Evolutionary conservation across 2,888 invertebrate genomes (phyloP), one percentile per base, ranked within the genome.

Genomic region (Andricus curvator): DNA sequence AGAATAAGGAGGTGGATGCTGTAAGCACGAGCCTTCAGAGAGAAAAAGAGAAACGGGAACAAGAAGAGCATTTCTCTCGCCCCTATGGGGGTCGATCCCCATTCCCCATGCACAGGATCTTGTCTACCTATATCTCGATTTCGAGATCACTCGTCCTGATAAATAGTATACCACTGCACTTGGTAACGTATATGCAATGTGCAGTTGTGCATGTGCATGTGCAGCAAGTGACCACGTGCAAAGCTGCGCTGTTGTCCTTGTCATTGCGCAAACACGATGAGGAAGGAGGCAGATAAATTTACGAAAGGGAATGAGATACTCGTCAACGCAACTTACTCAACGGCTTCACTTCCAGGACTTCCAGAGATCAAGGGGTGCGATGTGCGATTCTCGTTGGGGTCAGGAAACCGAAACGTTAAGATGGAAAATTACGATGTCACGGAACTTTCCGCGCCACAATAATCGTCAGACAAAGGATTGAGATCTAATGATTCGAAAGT

Each of bases 1-100:
- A 68, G 44, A 68, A 22, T n/a, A 60, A 80, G 82, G 78, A 37
- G 37, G 8, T 81, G 78, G 80, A 82, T 84, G 66, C 81, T 78
- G 68, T 77, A 78, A 37, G 37, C 37, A 37, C 37, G 48, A 25
- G 62, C 37, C 56, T 51, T n/a, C 51, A 80, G 56, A 79, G 22
- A 51, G 48, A 68, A 41, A 65, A 41, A 67, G 62, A 22, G 41
- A 64, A 29, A 56, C 51, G 79, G 51, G 76, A 77, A 44, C 29
- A 13, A 64, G 62, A 67, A 77, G 51, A 68, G 51, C 64, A 74
- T 78, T 64, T 48, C 62, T 79, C 60, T 79, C 79, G 82, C 78
- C 81, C 79, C 80, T 81, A 80, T 82, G 82, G 79, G 48, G 79
- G 48, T 78, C 60, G 48, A 65, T 37, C 78, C 62, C 65, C 60